Conservation (phyloP, 1,140 invertebrate species). For the Planococcus citri region DNA sequence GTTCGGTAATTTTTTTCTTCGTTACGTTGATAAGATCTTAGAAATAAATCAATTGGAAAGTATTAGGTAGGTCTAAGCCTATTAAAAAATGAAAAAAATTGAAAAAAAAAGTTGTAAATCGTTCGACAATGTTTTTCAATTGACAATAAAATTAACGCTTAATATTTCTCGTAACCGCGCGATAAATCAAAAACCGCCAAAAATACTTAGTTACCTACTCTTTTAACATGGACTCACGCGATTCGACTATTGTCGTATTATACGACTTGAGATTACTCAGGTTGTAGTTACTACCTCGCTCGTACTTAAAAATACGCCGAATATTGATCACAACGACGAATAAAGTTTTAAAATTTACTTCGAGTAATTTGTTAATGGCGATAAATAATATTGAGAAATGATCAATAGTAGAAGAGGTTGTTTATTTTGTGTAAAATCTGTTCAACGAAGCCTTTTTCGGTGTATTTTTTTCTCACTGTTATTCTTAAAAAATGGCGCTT, state of each 20-base stretch:
- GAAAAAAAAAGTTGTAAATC: neutral
- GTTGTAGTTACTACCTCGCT: neutral
- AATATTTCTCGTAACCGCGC: neutral
- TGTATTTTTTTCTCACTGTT: neutral
- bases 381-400: neutral
- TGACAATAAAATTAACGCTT: neutral
- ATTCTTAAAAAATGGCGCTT: slow-evolving; percentile 1
- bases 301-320: too few species aligned
- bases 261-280: neutral
- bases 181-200: neutral
- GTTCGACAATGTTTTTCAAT: neutral
- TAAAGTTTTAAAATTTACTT: neutral
- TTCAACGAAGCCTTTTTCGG: neutral
- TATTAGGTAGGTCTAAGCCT: too few species aligned
- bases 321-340: too few species aligned
- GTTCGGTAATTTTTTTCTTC: too few species aligned
- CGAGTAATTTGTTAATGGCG: neutral
- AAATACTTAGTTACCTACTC: neutral
- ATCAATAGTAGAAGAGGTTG: neutral
- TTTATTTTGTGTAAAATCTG: neutral
- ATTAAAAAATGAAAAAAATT: too few species aligned
- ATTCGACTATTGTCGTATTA: neutral
- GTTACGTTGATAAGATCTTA: too few species aligned
- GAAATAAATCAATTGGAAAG: too few species aligned
- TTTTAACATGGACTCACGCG: neutral